Conservation (phyloP, 1,140 invertebrate species). For the Drosophila saltans region DNA sequence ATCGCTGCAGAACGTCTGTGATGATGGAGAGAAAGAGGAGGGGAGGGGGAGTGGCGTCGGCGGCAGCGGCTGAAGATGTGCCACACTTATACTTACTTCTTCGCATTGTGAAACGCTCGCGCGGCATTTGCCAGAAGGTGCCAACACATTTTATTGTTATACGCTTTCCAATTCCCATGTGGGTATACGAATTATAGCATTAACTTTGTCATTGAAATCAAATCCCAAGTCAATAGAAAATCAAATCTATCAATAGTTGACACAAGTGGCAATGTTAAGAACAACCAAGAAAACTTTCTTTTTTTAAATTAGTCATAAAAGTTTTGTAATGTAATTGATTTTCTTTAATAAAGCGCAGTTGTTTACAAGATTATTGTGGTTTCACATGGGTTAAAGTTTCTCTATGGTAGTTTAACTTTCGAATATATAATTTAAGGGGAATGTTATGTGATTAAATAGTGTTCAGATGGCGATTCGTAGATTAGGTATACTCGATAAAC, state of each 20-base stretch:
- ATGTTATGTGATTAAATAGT: too few relatives aligned
- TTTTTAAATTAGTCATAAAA: constrained; percentile 2
- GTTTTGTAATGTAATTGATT: too few relatives aligned
- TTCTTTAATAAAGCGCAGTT: too few relatives aligned
- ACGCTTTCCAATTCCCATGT: constrained; percentile 35
- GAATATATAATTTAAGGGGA: too few relatives aligned
- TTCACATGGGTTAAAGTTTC: too few relatives aligned
- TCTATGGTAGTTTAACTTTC: too few relatives aligned
- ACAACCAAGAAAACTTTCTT: constrained; percentile 5
- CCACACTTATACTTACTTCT: constrained; percentile 72
- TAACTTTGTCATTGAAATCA: constrained; percentile 8
- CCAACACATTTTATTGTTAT: constrained; percentile 78
- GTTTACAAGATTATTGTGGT: too few relatives aligned
- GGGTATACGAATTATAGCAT: constrained; percentile 31
- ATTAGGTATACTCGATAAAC: too few relatives aligned
- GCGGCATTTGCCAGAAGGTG: constrained; percentile 77
- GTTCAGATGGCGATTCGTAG: too few relatives aligned
- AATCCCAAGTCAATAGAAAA: background rate
- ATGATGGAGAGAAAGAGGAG: background rate
- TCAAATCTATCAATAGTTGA: background rate
- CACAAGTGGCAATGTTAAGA: background rate
- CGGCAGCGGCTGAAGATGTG: constrained; percentile 15
- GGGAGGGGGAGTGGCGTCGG: background rate
- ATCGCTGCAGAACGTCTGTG: constrained; percentile 61
- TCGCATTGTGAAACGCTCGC: constrained; percentile 65